Base-by-base conservation (phyloP, 2,888 invertebrate genomes). In the Seira musarum region DNA sequence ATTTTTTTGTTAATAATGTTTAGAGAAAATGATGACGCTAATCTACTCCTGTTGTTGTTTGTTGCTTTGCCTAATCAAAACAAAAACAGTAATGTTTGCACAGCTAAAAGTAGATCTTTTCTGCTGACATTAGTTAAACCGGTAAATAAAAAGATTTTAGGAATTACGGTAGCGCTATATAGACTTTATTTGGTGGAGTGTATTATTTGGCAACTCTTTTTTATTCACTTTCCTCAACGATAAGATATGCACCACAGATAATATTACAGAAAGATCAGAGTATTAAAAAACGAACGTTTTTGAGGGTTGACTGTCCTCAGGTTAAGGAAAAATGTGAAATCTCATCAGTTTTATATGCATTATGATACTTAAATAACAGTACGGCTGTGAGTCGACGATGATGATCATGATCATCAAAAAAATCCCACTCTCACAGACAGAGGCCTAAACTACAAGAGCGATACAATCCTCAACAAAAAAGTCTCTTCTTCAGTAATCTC, bases 251-350 rank as follows among this genome's bases (percentile, higher is more conserved):
- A 30, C 2, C 8, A 30, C 24, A 30, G 69, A 63, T 64, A 66
- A 66, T 70, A 76, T 65, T 65, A 66, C 60, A 30, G 30, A 61
- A 66, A 53, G 67, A 79, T 68, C 63, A 68, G 22, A 53, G 65
- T 49, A 64, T 63, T 61, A 72, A 30, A 61, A 66, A 22, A 46
- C 53, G 6, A 15, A 49, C 40, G 25, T 65, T 70, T 70, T 77
- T 63, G 30, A 71, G 76, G 76, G 82, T 82, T 82, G 82, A 82
- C 76, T 82, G 82, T 82, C 82, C 82, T 82, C 79, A 72, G 13
- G 40, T 69, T 60, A 60, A 17, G 57, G 60, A 25, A 80, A 75
- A 75, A 71, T 75, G 70, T 61, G 53, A 75, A 68, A 67, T 57
- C 17, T n/a, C 63, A 63, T 70, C 64, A 63, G 30, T 30, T 63